Evolutionary conservation across 2,888 invertebrate species (phyloP).

Genomic region (Holacanthella duospinosa): DNA sequence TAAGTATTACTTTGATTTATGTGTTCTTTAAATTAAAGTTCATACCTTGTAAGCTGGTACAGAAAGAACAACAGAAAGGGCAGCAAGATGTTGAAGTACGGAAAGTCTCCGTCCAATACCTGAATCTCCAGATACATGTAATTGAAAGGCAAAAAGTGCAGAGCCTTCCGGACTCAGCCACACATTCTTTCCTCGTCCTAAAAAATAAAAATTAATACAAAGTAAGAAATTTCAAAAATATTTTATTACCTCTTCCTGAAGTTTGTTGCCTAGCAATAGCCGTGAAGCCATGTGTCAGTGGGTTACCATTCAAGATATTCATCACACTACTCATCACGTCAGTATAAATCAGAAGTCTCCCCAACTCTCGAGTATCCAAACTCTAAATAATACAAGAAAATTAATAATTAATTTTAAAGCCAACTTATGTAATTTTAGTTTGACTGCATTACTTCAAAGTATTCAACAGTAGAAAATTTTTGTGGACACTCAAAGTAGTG

Average conservation of each 20-base stretch:
- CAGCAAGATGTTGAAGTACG: slow-evolving; percentile 74
- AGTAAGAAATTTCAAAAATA: no score
- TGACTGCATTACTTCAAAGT: slow-evolving; percentile 59
- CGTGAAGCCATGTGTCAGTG: slow-evolving; percentile 62
- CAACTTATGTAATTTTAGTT: no score
- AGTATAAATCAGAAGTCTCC: slow-evolving; percentile 70
- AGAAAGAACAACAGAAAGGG: slow-evolving; percentile 71
- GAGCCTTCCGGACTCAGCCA: slow-evolving; percentile 90
- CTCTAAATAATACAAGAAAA: slow-evolving; percentile 47
- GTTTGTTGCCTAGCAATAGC: slow-evolving; percentile 71
- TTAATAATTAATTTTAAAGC: background rate
- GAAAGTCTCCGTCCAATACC: slow-evolving; percentile 57
- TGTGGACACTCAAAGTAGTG: slow-evolving; percentile 50
- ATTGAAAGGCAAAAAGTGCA: slow-evolving; percentile 77
- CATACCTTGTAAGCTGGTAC: slow-evolving; percentile 59
- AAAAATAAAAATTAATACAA: slow-evolving; percentile 36
- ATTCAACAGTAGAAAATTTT: slow-evolving; percentile 73
- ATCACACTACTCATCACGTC: slow-evolving; percentile 69
- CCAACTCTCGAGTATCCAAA: slow-evolving; percentile 59
- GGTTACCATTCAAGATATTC: slow-evolving; percentile 51
- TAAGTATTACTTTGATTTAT: background rate
- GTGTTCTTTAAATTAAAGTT: background rate
- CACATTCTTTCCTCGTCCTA: slow-evolving; percentile 62
- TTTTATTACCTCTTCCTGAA: slow-evolving; percentile 51
- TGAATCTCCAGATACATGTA: slow-evolving; percentile 53